Evolutionary conservation across 2,797 vertebrate genomes (phyloP).

Genomic region (Myotis myotis): DNA sequence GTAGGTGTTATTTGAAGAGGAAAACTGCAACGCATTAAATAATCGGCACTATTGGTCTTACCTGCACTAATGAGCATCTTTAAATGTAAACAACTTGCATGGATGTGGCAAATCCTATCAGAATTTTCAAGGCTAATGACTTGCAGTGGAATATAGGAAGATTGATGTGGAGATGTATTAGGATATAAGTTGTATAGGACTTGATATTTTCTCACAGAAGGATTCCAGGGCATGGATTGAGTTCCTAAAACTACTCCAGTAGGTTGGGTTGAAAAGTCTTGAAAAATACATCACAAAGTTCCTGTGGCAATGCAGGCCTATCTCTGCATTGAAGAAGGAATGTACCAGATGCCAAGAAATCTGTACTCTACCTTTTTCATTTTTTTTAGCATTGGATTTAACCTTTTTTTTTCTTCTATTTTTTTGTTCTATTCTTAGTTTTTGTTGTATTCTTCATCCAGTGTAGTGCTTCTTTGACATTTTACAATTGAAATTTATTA

Average conservation of each 20-base stretch:
- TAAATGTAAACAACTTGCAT: background rate
- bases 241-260: conserved; percentile 69
- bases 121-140: background rate
- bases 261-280: conserved; percentile 76
- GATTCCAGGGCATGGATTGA: conserved; percentile 50
- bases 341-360: background rate
- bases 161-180: conserved; percentile 25
- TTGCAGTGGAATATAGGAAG: background rate
- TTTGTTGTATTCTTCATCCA: conserved; percentile 67
- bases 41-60: background rate
- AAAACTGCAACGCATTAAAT: background rate
- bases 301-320: conserved; percentile 57
- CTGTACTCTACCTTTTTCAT: background rate
- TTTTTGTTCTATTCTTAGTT: background rate
- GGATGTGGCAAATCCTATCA: background rate
- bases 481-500: conserved; percentile 58
- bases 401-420: no score
- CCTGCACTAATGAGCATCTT: background rate
- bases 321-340: conserved; percentile 66
- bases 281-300: conserved; percentile 80
- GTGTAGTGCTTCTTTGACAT: conserved; percentile 62
- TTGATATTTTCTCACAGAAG: conserved; percentile 71
- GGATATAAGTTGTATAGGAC: conserved; percentile 56
- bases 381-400: no score
- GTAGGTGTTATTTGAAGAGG: background rate